phyloP scores from a whole-genome alignment of 2,888 invertebrate species.

The Synanthedon formicaeformis region DNA sequence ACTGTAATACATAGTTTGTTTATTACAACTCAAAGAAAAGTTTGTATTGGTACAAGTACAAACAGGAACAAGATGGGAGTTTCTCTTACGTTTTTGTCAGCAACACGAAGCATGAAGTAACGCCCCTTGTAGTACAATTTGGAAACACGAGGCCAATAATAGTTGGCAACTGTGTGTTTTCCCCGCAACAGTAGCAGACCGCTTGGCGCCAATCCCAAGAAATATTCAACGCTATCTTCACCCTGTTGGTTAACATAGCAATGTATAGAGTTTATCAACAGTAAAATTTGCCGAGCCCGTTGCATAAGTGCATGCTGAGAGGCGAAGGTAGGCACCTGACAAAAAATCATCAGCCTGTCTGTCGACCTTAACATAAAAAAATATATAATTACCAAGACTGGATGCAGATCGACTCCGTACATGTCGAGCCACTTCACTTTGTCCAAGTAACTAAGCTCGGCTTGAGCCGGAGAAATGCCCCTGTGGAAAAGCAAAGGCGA shows the following conservation, averaged over 20 bases:
- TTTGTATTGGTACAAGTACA: no score
- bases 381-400: conserved; percentile 83
- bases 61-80: background rate
- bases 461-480: conserved; percentile 90
- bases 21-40: no score
- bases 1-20: no score
- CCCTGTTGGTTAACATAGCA: conserved; percentile 71
- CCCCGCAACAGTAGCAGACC: conserved; percentile 94
- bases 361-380: background rate
- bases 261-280: background rate
- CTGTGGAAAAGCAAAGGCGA: conserved; percentile 60
- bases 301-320: no score
- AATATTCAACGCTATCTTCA: conserved; percentile 96
- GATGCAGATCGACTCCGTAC: conserved; percentile 98
- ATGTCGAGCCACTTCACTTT: conserved; percentile 99
- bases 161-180: conserved; percentile 96
- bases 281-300: background rate
- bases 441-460: conserved; percentile 94
- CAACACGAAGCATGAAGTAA: conserved; percentile 95
- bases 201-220: conserved; percentile 94
- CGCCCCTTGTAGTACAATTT: conserved; percentile 97
- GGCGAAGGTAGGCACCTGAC: no score
- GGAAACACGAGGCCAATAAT: conserved; percentile 97
- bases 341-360: background rate
- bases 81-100: conserved; percentile 91